phyloP scores from a whole-genome alignment of 2,888 invertebrate species.

The Apamea crenata region DNA sequence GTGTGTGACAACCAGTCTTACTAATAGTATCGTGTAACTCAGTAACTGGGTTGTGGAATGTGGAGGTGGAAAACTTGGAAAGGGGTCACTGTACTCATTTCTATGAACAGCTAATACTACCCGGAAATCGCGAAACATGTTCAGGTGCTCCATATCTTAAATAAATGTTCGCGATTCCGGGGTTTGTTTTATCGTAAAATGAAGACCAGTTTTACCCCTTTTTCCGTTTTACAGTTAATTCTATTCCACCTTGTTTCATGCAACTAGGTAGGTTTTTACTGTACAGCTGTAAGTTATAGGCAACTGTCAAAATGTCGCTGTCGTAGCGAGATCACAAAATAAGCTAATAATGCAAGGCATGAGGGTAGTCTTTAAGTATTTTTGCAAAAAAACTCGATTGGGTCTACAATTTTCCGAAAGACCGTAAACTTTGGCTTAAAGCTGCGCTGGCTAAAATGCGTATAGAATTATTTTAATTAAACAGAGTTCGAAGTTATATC shows the following conservation, averaged over 20 bases:
- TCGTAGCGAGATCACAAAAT: too few relatives aligned
- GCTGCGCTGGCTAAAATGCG: too few relatives aligned
- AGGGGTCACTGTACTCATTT: background rate
- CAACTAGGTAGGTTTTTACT: background rate
- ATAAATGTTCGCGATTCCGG: background rate
- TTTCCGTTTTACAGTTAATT: background rate
- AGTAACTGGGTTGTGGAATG: background rate
- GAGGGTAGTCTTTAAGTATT: too few relatives aligned
- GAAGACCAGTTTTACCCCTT: background rate
- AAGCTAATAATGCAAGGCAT: too few relatives aligned
- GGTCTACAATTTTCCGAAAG: too few relatives aligned
- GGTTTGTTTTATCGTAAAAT: background rate
- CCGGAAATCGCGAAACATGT: background rate
- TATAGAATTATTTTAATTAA: too few relatives aligned
- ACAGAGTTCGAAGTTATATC: too few relatives aligned
- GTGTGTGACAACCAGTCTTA: background rate
- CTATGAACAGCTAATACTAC: background rate
- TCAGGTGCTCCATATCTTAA: background rate
- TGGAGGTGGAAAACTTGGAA: background rate
- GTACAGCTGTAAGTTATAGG: background rate
- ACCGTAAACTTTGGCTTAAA: too few relatives aligned
- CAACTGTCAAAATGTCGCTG: too few relatives aligned
- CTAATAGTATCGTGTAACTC: too few relatives aligned
- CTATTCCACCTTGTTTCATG: background rate
- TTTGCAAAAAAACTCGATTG: too few relatives aligned